A percentile compares a stretch with the other conserved stretches of the same genome.
Evolutionary conservation across 2,888 invertebrate species (phyloP).

Genomic region (Ochlodes sylvanus): DNA sequence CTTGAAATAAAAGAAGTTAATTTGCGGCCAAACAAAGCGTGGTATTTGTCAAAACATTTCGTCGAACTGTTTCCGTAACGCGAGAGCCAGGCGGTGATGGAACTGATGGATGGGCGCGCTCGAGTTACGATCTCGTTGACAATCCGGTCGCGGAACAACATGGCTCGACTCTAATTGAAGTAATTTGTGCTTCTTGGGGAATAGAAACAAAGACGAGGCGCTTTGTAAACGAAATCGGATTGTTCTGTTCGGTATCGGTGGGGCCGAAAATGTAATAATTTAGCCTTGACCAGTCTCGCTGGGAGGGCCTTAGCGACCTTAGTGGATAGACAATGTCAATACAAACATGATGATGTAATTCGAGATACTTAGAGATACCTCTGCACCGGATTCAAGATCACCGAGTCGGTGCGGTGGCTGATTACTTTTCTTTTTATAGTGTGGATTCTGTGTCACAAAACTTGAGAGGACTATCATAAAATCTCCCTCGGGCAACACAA

Average conservation of each 20-base stretch:
- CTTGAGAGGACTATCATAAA: too few relatives aligned
- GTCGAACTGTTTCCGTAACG: conserved; percentile 1
- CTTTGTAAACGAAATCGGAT: not conserved
- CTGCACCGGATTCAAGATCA: too few relatives aligned
- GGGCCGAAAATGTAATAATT: not conserved
- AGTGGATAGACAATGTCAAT: too few relatives aligned
- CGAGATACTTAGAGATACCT: too few relatives aligned
- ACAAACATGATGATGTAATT: too few relatives aligned
- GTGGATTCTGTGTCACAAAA: too few relatives aligned
- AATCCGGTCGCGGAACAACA: not conserved
- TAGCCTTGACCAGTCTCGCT: too few relatives aligned
- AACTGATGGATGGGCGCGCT: conserved; percentile 7
- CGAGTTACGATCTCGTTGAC: not conserved
- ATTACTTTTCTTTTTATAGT: too few relatives aligned
- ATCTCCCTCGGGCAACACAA: too few relatives aligned
- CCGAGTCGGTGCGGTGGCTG: too few relatives aligned
- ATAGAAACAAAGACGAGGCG: not conserved
- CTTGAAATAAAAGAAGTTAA: not conserved
- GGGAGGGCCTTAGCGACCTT: too few relatives aligned
- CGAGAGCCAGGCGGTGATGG: not conserved
- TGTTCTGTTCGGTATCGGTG: not conserved
- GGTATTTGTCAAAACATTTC: conserved; percentile 5
- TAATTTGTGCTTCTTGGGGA: not conserved
- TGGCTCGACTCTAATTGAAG: not conserved
- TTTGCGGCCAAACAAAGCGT: conserved; percentile 1